Conservation (phyloP, 1,140 invertebrate species). For the Zaprionus nigranus region DNA sequence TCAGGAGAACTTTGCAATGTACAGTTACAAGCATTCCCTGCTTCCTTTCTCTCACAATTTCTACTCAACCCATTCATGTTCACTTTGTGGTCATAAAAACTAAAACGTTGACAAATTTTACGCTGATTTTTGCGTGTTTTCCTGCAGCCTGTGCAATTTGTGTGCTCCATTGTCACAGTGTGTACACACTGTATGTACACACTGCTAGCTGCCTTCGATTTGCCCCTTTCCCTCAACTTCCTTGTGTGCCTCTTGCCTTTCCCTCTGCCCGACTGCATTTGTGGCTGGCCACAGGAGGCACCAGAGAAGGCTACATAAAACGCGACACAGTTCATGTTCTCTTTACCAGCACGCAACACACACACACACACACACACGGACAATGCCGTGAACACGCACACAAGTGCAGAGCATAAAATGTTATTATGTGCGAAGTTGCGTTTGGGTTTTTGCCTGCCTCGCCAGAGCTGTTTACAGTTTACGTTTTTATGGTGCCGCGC, state of each 20-base stretch:
- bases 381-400: constrained; percentile 20
- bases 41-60: not conserved
- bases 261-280: not conserved
- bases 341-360: constrained; percentile 14
- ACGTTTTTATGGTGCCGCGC: constrained; percentile 71
- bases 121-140: constrained; percentile 69
- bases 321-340: constrained; percentile 36
- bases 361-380: constrained; percentile 14
- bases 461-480: constrained; percentile 50
- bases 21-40: not conserved
- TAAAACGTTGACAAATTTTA: constrained; percentile 74
- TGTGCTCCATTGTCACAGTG: constrained; percentile 46
- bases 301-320: constrained; percentile 63
- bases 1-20: not conserved
- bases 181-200: constrained; percentile 12
- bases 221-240: not conserved
- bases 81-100: constrained; percentile 76
- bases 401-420: constrained; percentile 66
- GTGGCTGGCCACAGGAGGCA: not conserved
- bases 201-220: not conserved
- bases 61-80: constrained; percentile 23
- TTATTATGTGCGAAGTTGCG: constrained; percentile 75
- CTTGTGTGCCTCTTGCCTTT: not conserved
- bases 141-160: constrained; percentile 42
- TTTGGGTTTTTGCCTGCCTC: constrained; percentile 48